phyloP scores from a whole-genome alignment of 2,888 invertebrate species.

The Ecliptopera silaceata region DNA sequence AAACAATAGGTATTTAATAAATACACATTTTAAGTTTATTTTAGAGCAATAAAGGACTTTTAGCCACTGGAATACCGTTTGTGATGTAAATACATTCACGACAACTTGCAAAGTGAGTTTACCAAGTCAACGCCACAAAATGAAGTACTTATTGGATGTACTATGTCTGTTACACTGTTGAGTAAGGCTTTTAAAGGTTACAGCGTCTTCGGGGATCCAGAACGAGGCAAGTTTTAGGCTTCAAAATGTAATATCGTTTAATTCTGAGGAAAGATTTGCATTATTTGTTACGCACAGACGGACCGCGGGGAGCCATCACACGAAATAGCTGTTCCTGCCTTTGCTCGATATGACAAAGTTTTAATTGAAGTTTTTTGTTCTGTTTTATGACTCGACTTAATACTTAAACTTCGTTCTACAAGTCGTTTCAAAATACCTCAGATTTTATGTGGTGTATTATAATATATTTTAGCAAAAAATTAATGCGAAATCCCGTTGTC shows the following conservation, averaged over 20 bases:
- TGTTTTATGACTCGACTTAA: slow-evolving; percentile 4
- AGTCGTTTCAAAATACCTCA: not conserved
- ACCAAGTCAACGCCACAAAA: not conserved
- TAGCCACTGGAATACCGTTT: no score
- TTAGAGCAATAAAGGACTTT: no score
- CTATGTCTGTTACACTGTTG: not conserved
- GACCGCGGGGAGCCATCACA: slow-evolving; percentile 21
- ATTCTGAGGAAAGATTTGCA: slow-evolving; percentile 40
- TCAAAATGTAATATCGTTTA: slow-evolving; percentile 49
- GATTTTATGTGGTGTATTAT: not conserved
- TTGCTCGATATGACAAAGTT: slow-evolving; percentile 18
- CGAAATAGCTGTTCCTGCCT: slow-evolving; percentile 16
- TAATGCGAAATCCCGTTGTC: no score
- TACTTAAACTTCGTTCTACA: not conserved
- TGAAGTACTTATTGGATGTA: not conserved
- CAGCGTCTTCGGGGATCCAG: slow-evolving; percentile 29
- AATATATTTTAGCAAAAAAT: no score
- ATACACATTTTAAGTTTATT: no score
- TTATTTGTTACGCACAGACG: slow-evolving; percentile 30
- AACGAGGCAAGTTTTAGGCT: slow-evolving; percentile 43
- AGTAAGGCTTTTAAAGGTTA: slow-evolving; percentile 27
- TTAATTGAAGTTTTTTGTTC: slow-evolving; percentile 21
- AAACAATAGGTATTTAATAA: no score
- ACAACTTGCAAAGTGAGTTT: no score
- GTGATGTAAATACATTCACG: no score